Conservation (phyloP, 2,797 vertebrate genomes). For the Gastrophryne carolinensis region DNA sequence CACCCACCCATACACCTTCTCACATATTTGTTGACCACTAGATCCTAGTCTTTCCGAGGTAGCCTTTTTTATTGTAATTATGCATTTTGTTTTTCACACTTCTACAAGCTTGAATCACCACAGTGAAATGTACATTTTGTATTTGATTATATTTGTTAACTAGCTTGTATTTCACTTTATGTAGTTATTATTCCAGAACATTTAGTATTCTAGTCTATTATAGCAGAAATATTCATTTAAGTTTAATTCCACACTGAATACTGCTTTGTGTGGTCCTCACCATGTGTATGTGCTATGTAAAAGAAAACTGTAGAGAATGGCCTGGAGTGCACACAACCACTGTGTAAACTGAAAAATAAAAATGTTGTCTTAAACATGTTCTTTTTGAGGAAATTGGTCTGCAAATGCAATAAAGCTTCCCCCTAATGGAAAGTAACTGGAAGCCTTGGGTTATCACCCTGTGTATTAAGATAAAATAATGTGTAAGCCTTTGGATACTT, state of each 20-base stretch:
- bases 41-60: conserved; percentile 64
- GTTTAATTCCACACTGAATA: conserved; percentile 1
- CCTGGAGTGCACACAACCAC: conserved; percentile 26
- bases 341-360: conserved; percentile 46
- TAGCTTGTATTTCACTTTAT: conserved; percentile 31
- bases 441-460: too few relatives aligned
- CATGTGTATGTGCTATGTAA: not conserved
- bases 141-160: conserved; percentile 22
- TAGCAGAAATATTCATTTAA: conserved; percentile 1
- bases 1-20: too few relatives aligned
- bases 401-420: too few relatives aligned
- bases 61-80: conserved; percentile 63
- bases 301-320: conserved; percentile 12
- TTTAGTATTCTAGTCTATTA: conserved; percentile 8
- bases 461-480: too few relatives aligned
- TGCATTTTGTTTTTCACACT: conserved; percentile 60
- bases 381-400: too few relatives aligned
- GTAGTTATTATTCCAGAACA: conserved; percentile 15
- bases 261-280: not conserved
- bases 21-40: conserved; percentile 63
- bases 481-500: too few relatives aligned
- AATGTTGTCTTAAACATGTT: not conserved
- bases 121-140: conserved; percentile 19
- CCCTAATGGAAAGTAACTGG: too few relatives aligned
- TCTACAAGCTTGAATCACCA: not conserved